Percentiles rank a stretch among this genome's conserved stretches.
Conservation (phyloP, 2,797 vertebrate genomes). For the Botia kubotai region DNA sequence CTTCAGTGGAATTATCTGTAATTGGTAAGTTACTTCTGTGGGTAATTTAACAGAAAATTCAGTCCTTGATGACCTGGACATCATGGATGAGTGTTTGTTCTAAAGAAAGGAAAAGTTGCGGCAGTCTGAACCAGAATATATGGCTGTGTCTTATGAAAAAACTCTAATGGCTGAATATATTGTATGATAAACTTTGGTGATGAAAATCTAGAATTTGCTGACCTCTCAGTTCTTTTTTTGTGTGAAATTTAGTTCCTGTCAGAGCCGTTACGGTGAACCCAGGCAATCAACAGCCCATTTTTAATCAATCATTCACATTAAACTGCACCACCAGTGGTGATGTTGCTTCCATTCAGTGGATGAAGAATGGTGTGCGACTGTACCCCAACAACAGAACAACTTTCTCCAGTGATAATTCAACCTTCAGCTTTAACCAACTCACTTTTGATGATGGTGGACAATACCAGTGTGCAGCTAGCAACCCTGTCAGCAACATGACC, state of each 20-base stretch:
- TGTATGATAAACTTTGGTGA: too few relatives aligned
- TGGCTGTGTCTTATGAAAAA: too few relatives aligned
- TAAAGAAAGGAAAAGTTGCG: too few relatives aligned
- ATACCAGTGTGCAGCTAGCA: constrained; percentile 71
- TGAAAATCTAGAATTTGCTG: neutral
- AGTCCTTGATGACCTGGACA: too few relatives aligned
- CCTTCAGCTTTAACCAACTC: constrained; percentile 61
- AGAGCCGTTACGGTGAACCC: neutral
- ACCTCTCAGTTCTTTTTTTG: neutral
- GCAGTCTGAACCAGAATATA: too few relatives aligned
- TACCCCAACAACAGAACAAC: constrained; percentile 44
- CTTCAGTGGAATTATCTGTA: constrained; percentile 62
- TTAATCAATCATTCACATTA: constrained; percentile 58
- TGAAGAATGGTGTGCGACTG: constrained; percentile 58
- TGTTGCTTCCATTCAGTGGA: constrained; percentile 65
- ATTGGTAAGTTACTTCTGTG: constrained; percentile 64
- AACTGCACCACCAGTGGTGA: constrained; percentile 59
- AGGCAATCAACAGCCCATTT: neutral
- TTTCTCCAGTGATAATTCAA: constrained; percentile 62
- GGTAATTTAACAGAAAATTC: neutral
- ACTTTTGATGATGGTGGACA: constrained; percentile 61
- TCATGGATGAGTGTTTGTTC: too few relatives aligned
- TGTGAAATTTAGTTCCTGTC: constrained; percentile 29
- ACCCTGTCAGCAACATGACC: constrained; percentile 69
- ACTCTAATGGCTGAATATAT: too few relatives aligned